phyloP scores from a whole-genome alignment of 1,140 invertebrate species.

The Theocolax elegans region DNA sequence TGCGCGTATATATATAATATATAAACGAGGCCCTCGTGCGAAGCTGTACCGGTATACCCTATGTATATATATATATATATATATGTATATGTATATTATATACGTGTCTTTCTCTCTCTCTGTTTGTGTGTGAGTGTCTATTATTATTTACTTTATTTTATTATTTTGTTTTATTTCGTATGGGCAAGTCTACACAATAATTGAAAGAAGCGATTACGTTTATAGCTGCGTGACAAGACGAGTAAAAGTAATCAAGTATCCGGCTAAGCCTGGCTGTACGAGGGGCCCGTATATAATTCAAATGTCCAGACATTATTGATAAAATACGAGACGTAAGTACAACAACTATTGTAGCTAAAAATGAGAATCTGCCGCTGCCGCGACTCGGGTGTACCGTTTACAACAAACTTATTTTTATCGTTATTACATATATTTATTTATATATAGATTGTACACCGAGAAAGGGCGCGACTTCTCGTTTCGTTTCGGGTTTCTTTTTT shows the following conservation, averaged over 20 bases:
- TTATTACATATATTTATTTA: too few species aligned
- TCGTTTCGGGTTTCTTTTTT: too few species aligned
- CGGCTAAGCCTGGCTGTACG: constrained; percentile 11
- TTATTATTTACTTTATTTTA: constrained; percentile 14
- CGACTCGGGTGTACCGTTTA: constrained; percentile 52
- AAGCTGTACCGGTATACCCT: constrained; percentile 15
- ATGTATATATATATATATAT: too few species aligned
- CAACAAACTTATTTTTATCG: too few species aligned
- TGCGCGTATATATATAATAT: constrained; percentile 6
- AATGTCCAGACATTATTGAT: constrained; percentile 57
- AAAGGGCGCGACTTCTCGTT: too few species aligned
- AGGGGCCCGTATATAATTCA: constrained; percentile 31
- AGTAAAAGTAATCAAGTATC: constrained; percentile 1
- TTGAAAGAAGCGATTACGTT: constrained; percentile 17
- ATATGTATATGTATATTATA: too few species aligned
- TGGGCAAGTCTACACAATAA: background rate
- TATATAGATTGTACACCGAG: too few species aligned
- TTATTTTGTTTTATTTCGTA: constrained; percentile 21
- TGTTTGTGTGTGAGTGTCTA: background rate
- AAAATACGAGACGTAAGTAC: constrained; percentile 67
- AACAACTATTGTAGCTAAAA: constrained; percentile 68
- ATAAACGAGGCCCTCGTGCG: constrained; percentile 35
- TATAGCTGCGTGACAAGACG: constrained; percentile 19
- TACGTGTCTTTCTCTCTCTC: too few species aligned
- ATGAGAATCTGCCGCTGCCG: constrained; percentile 63